phyloP scores from a whole-genome alignment of 2,113 vertebrate species.

The Scomber scombrus region DNA sequence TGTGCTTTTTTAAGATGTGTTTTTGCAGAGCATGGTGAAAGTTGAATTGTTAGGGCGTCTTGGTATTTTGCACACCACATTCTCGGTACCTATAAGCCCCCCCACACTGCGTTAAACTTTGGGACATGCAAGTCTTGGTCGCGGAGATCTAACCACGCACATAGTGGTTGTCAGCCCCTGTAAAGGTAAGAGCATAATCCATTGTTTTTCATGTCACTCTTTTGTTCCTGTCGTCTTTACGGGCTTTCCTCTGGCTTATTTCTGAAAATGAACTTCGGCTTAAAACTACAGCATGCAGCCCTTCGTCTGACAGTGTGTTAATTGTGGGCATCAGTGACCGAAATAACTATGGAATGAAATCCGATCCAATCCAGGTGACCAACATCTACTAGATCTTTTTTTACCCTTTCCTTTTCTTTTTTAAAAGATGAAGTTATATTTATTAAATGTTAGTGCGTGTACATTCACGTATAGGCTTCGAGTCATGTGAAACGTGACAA shows the following conservation, averaged over 20 bases:
- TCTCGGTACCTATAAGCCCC: slow-evolving; percentile 83
- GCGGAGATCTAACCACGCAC: slow-evolving; percentile 93
- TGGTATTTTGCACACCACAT: slow-evolving; percentile 87
- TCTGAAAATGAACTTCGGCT: slow-evolving; percentile 66
- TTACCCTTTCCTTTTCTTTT: background rate
- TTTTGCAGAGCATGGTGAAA: slow-evolving; percentile 85
- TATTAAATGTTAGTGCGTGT: slow-evolving; percentile 16
- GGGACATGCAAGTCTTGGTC: slow-evolving; percentile 96
- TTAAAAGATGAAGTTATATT: slow-evolving; percentile 25
- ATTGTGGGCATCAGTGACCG: slow-evolving; percentile 59
- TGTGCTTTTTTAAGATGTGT: slow-evolving; percentile 77
- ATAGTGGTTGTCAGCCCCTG: slow-evolving; percentile 92
- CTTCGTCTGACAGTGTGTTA: slow-evolving; percentile 47
- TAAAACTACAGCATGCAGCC: slow-evolving; percentile 70
- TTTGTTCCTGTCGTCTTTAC: slow-evolving; percentile 66
- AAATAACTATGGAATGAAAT: slow-evolving; percentile 71
- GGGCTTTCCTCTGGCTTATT: slow-evolving; percentile 48
- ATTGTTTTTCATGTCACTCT: slow-evolving; percentile 74
- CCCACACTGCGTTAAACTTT: slow-evolving; percentile 94
- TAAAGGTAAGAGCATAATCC: slow-evolving; percentile 92
- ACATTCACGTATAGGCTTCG: background rate
- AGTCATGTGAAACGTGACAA: slow-evolving; percentile 4
- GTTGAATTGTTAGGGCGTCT: slow-evolving; percentile 90
- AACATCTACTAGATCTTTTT: slow-evolving; percentile 3
- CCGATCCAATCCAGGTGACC: slow-evolving; percentile 60